Evolutionary conservation across 2,888 invertebrate genomes (phyloP).

Genomic region (Brenthis ino): DNA sequence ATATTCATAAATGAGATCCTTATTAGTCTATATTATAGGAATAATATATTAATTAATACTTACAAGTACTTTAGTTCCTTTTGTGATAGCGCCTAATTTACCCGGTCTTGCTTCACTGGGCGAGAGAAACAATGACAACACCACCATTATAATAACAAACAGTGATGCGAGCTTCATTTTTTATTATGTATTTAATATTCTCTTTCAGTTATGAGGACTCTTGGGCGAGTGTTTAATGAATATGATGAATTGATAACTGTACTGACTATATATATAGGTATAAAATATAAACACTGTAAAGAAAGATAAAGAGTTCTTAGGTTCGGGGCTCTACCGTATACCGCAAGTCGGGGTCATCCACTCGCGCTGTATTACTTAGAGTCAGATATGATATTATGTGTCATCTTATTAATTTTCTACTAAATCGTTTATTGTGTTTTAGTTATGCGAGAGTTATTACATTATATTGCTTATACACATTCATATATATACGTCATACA

Average conservation of each 20-base stretch:
- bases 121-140: slow-evolving; percentile 32
- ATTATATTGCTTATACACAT: too few species aligned
- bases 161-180: slow-evolving; percentile 39
- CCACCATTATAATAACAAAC: slow-evolving; percentile 35
- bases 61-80: slow-evolving; percentile 51
- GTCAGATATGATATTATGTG: neutral
- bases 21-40: neutral
- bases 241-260: slow-evolving; percentile 7
- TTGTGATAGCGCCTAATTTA: slow-evolving; percentile 51
- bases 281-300: slow-evolving; percentile 1
- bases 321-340: slow-evolving; percentile 38
- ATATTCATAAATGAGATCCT: too few species aligned
- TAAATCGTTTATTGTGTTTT: too few species aligned
- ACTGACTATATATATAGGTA: slow-evolving; percentile 28
- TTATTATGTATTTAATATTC: slow-evolving; percentile 1
- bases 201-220: neutral
- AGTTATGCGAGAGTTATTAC: too few species aligned
- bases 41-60: slow-evolving; percentile 39
- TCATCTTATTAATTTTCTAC: too few species aligned
- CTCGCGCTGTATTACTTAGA: slow-evolving; percentile 10
- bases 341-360: slow-evolving; percentile 21
- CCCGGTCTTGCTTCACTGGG: slow-evolving; percentile 47
- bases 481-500: too few species aligned
- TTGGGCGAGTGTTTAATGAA: slow-evolving; percentile 1
- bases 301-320: slow-evolving; percentile 25